phyloP scores from a whole-genome alignment of 1,140 invertebrate genomes.

The Eupeodes corollae region DNA sequence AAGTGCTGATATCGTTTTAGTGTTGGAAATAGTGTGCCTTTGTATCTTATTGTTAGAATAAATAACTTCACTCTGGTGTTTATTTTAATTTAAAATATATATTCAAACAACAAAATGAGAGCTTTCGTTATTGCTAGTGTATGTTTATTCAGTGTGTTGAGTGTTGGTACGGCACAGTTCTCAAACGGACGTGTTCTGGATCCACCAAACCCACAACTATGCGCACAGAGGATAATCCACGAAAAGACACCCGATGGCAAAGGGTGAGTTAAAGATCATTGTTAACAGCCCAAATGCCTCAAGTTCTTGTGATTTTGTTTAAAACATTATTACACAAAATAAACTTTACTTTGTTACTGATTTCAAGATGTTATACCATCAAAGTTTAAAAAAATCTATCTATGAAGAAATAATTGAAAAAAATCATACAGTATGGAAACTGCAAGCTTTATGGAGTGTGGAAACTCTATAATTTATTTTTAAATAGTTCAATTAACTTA shows the following conservation, averaged over 20 bases:
- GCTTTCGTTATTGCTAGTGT: slow-evolving; percentile 34
- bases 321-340: no score
- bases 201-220: slow-evolving; percentile 57
- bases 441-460: no score
- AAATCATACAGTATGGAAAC: no score
- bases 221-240: slow-evolving; percentile 55
- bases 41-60: slow-evolving; percentile 6
- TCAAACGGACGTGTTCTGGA: slow-evolving; percentile 57
- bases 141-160: slow-evolving; percentile 39
- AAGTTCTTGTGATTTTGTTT: no score
- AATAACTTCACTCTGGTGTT: not conserved
- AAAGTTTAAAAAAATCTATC: no score
- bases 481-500: no score
- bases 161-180: slow-evolving; percentile 49
- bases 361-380: no score
- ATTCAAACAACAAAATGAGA: slow-evolving; percentile 34
- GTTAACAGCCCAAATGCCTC: no score
- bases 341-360: no score
- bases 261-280: slow-evolving; percentile 22
- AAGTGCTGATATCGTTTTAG: not conserved
- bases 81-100: not conserved
- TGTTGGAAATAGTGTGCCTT: slow-evolving; percentile 8
- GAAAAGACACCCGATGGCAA: slow-evolving; percentile 49
- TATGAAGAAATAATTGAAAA: no score
- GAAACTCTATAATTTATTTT: no score